Base-by-base conservation (phyloP, 2,113 vertebrate species). In the Alligator sinensis region DNA sequence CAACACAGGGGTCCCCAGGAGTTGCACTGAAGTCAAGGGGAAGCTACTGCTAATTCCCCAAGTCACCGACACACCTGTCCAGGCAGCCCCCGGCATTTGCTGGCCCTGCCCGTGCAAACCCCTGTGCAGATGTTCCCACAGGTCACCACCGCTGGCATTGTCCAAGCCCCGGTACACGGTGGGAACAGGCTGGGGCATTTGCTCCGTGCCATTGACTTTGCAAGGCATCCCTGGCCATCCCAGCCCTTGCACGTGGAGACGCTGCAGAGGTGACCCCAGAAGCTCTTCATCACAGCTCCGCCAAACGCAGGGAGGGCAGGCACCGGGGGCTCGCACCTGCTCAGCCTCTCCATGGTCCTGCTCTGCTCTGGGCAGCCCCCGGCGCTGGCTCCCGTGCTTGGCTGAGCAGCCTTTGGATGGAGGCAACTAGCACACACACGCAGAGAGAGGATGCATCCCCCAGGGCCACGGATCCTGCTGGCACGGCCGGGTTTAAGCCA, bases 141-240 rank as follows among this genome's bases (percentile, higher is more conserved):
- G 62, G 2, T 0, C 55, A n/a, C 3, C 68, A n/a, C 64, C 6
- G 77, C 28, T 2, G 55, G 28, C 9, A 63, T 11, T 82, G 70
- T 4, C 91, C 94, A 80, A 94, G 94, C 93, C 86, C 58, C 38
- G 77, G 28, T 84, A 64, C 9, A 2, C 78, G 88, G 91, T 0
- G 86, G 86, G 90, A 96, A 62, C 95, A 94, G 91, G 88, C 84
- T 88, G 93, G 55, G 82, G 95, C 80, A 88, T 95, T 94, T 94
- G 95, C 95, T 97, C 95, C 81, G 6, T 62, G 72, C 80, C 58
- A 95, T 95, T 97, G 91, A 68, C 76, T 88, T 34, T 63, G 63
- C 38, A 88, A 91, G 55, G 88, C 2, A 18, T 80, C 96, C 88
- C 95, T 47, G 88, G 95, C 21, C 93, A 55, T 81, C 75, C 61